phyloP scores from a whole-genome alignment of 2,113 vertebrate species.

The Corydoras maculifer region DNA sequence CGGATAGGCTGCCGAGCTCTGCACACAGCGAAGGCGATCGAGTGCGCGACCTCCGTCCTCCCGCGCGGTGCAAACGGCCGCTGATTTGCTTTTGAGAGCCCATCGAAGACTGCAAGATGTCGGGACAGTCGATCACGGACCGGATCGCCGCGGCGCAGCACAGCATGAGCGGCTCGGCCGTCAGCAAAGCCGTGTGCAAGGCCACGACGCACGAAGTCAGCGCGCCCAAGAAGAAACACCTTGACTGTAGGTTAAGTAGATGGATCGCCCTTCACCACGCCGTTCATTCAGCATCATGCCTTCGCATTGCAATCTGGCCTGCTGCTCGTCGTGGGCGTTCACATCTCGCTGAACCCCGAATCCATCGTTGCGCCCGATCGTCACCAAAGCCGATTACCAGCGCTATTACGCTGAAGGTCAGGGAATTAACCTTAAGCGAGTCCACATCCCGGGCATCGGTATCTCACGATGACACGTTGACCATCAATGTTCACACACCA shows the following conservation, averaged over 20 bases:
- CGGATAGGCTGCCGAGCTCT: conserved; percentile 28
- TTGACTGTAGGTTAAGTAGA: conserved; percentile 77
- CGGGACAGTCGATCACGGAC: conserved; percentile 83
- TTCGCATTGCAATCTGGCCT: conserved; percentile 6
- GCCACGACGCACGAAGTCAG: conserved; percentile 85
- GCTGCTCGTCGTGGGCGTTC: neutral
- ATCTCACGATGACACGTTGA: conserved; percentile 23
- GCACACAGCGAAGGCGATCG: conserved; percentile 25
- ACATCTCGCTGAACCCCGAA: conserved; percentile 1
- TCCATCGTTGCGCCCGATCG: neutral
- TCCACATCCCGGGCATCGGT: neutral
- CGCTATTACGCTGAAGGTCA: conserved; percentile 40
- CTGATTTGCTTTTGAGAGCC: conserved; percentile 2
- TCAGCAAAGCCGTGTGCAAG: conserved; percentile 84
- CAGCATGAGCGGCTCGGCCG: conserved; percentile 81
- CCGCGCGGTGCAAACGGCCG: conserved; percentile 37
- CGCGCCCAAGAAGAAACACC: conserved; percentile 86
- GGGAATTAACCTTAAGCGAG: conserved; percentile 8
- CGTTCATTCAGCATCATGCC: neutral
- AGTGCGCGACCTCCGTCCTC: conserved; percentile 24
- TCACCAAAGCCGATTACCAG: conserved; percentile 21
- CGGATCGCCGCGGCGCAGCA: conserved; percentile 83
- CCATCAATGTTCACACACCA: neutral
- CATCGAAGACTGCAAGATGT: conserved; percentile 57
- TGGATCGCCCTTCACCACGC: conserved; percentile 24